These are phyloP conservation scores for Eulacestoma nigropectus DNA, from an alignment of 2,113 vertebrate species.

Conservation along the genomic window DNA sequence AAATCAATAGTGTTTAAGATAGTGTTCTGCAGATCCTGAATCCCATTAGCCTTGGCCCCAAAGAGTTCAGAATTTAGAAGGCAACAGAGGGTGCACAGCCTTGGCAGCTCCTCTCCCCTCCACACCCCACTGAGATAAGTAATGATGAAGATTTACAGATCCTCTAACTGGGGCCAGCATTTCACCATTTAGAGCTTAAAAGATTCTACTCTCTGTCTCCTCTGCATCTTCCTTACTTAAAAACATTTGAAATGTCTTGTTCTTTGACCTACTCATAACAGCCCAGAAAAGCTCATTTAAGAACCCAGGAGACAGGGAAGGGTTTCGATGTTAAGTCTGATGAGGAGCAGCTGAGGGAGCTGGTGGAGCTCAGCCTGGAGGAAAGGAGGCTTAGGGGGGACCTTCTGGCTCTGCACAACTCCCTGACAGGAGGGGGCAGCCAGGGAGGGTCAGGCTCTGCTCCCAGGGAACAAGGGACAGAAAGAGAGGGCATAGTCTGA, in stretches of 20 bases:
- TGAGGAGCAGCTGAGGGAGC: neutral
- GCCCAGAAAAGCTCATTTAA: neutral
- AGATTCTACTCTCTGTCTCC: neutral
- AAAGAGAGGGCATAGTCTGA: rapidly evolving
- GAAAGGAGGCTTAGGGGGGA: neutral
- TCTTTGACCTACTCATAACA: neutral
- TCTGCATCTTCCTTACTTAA: neutral
- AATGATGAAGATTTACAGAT: neutral
- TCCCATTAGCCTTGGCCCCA: neutral
- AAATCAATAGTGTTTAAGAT: neutral
- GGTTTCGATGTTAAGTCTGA: neutral
- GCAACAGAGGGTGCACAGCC: neutral
- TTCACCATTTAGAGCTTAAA: neutral
- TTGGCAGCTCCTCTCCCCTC: neutral
- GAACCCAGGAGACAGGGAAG: rapidly evolving
- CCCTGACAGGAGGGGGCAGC: neutral
- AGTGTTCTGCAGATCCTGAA: neutral
- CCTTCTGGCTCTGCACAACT: neutral
- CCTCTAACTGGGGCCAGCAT: neutral
- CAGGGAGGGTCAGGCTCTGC: rapidly evolving
- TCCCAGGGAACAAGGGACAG: neutral
- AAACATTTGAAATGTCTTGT: neutral
- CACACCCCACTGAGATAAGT: neutral
- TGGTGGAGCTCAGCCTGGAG: neutral
- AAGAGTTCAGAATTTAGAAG: neutral